Evolutionary conservation across 2,797 vertebrate genomes (phyloP).

Genomic region (Lagodon rhomboides): DNA sequence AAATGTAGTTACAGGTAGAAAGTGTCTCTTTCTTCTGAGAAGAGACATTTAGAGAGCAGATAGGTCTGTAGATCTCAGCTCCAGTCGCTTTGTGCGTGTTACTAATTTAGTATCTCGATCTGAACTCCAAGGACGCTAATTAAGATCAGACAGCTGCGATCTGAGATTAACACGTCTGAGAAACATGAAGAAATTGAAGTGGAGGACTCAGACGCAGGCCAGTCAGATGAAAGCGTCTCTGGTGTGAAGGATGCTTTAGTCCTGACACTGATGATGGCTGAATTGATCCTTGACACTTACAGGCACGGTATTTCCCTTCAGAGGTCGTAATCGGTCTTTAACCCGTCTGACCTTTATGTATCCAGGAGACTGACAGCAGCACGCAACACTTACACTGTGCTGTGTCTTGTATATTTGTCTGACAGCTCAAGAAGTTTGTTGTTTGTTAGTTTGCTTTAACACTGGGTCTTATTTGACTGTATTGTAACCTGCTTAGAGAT

Average conservation of each 20-base stretch:
- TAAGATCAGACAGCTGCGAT: slow-evolving; percentile 9
- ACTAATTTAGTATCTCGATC: background rate
- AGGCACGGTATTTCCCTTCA: background rate
- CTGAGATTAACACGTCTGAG: slow-evolving; percentile 18
- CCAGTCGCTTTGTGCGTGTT: background rate
- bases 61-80: background rate
- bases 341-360: background rate
- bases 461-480: background rate
- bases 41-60: background rate
- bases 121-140: background rate
- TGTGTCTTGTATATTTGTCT: background rate
- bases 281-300: background rate
- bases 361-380: background rate
- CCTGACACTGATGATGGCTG: slow-evolving; percentile 5
- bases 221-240: background rate
- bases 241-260: slow-evolving; percentile 3
- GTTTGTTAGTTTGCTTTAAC: background rate
- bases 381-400: background rate
- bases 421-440: background rate
- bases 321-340: background rate
- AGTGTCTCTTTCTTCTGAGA: background rate
- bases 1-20: background rate
- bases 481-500: no score
- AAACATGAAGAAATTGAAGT: background rate
- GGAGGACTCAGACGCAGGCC: background rate